Evolutionary conservation across 2,113 vertebrate genomes (phyloP), one percentile per base, ranked within the genome.

Genomic region (Sphyrna mokarran): DNA sequence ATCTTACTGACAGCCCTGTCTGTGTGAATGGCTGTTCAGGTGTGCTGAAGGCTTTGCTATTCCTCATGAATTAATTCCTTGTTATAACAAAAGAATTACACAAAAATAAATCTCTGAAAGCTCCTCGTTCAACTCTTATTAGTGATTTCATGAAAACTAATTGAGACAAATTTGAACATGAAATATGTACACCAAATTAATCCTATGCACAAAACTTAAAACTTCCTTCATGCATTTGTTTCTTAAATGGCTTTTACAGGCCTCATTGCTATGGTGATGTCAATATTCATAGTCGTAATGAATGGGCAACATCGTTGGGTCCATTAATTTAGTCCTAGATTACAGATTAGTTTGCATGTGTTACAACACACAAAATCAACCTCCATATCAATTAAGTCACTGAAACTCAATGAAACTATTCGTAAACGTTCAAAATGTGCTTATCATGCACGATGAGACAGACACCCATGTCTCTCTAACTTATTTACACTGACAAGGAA

Each of bases 381-480:
- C 91, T 16, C 20, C 69, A 72, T 94, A 96, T 97, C 96, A 96
- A 97, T 97, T 96, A 23, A 58, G 33, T 89, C 22, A 0, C 86
- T 23, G 54, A 33, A 43, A 48, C 48, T 89, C 86, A 89, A 58
- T 58, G 86, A 29, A 54, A 20, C 26, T 43, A 54, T 89, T 89
- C 86, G 58, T 40, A 89, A 48, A 89, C 0, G 48, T 9, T 89
- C 48, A 89, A 89, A 43, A 58, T 89, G 54, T 14, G 54, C 86
- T 58, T 0, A 87, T 26, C 6, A 9, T 29, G 85, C 85, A 87
- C 54, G 23, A 58, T 89, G 86, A 54, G 86, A 89, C 26, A 13
- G 86, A 89, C 26, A 13, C 86, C 48, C 48, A 89, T 23, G 43
- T 14, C 8, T 89, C 86, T 89, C 23, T 43, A 8, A 29, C 48